Conservation (phyloP, 2,113 vertebrate genomes). For the Holacanthus passer region DNA sequence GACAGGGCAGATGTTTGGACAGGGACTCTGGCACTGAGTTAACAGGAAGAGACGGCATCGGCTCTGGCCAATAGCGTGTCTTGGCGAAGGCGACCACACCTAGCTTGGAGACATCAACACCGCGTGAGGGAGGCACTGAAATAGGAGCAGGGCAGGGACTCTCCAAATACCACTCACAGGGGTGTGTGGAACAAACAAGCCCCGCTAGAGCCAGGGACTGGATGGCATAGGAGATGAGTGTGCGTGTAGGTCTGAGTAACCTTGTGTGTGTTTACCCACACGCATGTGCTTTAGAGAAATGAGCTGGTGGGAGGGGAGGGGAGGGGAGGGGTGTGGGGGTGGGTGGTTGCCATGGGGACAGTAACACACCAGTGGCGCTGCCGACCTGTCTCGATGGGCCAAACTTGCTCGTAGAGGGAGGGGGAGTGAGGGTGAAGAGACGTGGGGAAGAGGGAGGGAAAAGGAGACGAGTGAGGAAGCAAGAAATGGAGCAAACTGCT, state of each 20-base stretch:
- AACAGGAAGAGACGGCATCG: constrained; percentile 69
- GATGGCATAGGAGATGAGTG: constrained; percentile 56
- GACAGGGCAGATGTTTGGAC: constrained; percentile 56
- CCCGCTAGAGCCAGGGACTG: constrained; percentile 66
- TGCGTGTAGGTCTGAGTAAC: not conserved
- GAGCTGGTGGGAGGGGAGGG: constrained; percentile 61
- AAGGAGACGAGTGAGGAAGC: constrained; percentile 26
- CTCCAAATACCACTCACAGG: constrained; percentile 78
- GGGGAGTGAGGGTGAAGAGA: constrained; percentile 36
- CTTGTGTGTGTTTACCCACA: constrained; percentile 55
- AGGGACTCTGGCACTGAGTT: constrained; percentile 34
- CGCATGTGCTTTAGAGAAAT: constrained; percentile 68
- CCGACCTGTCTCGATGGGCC: constrained; percentile 85
- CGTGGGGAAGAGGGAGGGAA: constrained; percentile 14
- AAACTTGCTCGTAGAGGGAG: constrained; percentile 79
- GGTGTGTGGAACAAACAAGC: constrained; percentile 80
- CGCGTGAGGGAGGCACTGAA: constrained; percentile 74
- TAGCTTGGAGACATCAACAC: constrained; percentile 74
- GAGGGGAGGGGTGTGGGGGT: constrained; percentile 68
- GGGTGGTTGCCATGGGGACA: constrained; percentile 87
- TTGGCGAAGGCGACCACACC: constrained; percentile 70
- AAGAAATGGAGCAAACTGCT: constrained; percentile 40
- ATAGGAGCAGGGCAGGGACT: constrained; percentile 81
- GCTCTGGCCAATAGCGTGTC: constrained; percentile 56
- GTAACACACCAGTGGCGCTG: constrained; percentile 88